Base-by-base conservation (phyloP, 2,797 vertebrate genomes). In the Molothrus aeneus region DNA sequence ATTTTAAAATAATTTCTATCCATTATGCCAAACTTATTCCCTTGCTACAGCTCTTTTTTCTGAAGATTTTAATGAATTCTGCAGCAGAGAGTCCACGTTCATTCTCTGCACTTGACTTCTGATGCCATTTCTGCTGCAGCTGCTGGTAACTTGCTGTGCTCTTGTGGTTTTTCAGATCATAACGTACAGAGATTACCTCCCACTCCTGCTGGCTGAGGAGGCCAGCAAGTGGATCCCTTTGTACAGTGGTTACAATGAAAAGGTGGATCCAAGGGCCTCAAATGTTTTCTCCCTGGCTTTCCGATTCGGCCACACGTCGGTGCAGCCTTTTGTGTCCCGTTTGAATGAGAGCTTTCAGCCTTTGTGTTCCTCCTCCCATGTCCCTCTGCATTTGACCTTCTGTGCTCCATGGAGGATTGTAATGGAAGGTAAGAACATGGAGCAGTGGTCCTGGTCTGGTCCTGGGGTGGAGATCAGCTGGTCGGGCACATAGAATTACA, bases 271-370 rank as follows among this genome's bases (percentile, higher is more conserved):
- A 0, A 90, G n/a, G 7, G 68, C 51, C 43, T 77, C 92, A 29
- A 91, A 95, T 6, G 90, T 95, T 66, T 96, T 96, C 63, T 85
- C 92, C 36, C 10, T 96, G 85, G 90, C 95, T 66, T 96, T 96
- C 57, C 88, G 48, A 6, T 94, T 96, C 0, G 93, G 90, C 32
- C 96, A 96, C 17, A 36, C 68, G 0, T 85, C 29, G 0, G 90
- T 96, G 22, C 82, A 15, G 64, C 92, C 93, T 40, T 94, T 90
- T 53, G 92, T 96, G 31, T 70, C 88, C 75, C 64, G 56, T 26
- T 17, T 95, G 54, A 48, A 95, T 14, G 93, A 92, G 25, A 63
- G 9, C 36, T 96, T 94, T 31, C 93, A 95, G 68, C 90, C 92
- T 64, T 48, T 83, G 69, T 48, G 71, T 13, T 64, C 78, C 19